phyloP scores from a whole-genome alignment of 1,140 invertebrate species.

The Fopius arisanus region DNA sequence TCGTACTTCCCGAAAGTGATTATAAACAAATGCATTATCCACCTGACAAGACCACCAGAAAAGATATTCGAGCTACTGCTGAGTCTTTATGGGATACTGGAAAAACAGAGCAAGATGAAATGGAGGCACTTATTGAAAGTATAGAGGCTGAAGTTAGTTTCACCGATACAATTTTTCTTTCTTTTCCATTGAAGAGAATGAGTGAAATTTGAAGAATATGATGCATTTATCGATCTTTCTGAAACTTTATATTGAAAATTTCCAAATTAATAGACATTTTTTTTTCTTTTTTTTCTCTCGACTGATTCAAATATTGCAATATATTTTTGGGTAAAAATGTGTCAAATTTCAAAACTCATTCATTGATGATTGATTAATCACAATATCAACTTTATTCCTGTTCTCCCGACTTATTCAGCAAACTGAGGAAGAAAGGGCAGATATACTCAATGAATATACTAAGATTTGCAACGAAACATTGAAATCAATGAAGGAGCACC shows the following conservation, averaged over 20 bases:
- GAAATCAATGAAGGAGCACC: constrained; percentile 31
- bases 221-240: too few species aligned
- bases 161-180: too few species aligned
- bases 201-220: too few species aligned
- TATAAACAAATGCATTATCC: background rate
- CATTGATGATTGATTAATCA: background rate
- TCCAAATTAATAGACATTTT: too few species aligned
- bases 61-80: background rate
- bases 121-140: constrained; percentile 2
- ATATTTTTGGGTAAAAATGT: too few species aligned
- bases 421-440: constrained; percentile 37
- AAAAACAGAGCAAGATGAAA: background rate
- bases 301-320: too few species aligned
- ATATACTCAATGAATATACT: constrained; percentile 47
- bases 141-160: constrained; percentile 9
- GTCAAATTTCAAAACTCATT: background rate
- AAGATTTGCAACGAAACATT: constrained; percentile 39
- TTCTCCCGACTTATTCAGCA: background rate
- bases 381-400: background rate
- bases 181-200: too few species aligned
- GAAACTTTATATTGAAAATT: too few species aligned
- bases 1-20: constrained; percentile 45
- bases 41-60: background rate
- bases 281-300: too few species aligned
- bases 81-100: background rate